Percentiles rank a stretch among this genome's conserved stretches.
These are phyloP conservation scores for Bradypodion pumilum DNA, from an alignment of 2,797 vertebrate species.

Conservation along the genomic window DNA sequence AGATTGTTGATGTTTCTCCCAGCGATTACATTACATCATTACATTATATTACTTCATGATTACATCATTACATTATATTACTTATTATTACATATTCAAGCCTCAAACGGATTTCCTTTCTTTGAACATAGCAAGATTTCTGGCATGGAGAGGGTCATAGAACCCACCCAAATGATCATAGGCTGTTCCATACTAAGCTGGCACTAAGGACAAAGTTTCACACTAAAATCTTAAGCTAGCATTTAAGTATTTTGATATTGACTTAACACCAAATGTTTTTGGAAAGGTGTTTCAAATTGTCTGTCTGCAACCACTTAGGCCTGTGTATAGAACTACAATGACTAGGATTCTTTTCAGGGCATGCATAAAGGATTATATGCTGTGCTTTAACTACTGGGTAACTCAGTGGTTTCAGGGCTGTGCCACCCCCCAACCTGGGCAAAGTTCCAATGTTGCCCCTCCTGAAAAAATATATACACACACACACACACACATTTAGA, in stretches of 20 bases:
- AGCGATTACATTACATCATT: no score
- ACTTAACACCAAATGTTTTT: background rate
- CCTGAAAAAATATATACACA: no score
- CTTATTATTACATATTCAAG: no score
- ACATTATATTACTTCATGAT: no score
- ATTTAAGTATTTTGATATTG: background rate
- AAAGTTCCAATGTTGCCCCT: no score
- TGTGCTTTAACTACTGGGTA: background rate
- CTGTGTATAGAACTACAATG: background rate
- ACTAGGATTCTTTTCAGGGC: background rate
- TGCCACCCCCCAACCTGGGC: no score
- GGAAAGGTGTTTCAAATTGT: background rate
- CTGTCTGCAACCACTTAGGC: background rate
- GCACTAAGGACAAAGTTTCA: background rate
- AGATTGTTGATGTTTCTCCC: no score
- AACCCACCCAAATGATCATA: slow-evolving; percentile 94
- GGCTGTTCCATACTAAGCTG: background rate
- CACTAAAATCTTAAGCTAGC: background rate
- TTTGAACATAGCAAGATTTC: slow-evolving; percentile 94
- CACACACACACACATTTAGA: no score
- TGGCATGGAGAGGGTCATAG: slow-evolving; percentile 86
- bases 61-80: no score
- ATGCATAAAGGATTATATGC: background rate
- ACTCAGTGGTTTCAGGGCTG: no score
- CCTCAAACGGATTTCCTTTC: no score